Conservation (phyloP, 92 coral and sea anemone genomes). For the Porites cylindrica region DNA sequence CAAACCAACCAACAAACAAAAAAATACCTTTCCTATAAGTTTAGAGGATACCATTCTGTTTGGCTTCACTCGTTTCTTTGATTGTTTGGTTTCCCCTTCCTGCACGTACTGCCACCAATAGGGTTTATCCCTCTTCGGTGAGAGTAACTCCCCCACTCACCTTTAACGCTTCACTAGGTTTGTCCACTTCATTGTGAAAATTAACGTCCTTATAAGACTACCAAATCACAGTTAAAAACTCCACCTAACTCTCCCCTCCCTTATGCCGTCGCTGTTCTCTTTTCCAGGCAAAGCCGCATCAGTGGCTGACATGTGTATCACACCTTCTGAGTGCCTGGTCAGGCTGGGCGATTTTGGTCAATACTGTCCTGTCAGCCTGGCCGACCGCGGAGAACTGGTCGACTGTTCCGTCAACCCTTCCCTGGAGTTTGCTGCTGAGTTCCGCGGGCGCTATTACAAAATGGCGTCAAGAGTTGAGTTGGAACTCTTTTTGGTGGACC, state of each 20-base stretch:
- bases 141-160: background rate
- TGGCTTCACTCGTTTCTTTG: no score
- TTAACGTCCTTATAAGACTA: background rate
- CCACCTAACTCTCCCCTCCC: background rate
- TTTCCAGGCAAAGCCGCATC: conserved; percentile 91
- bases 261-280: background rate
- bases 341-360: conserved; percentile 94
- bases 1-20: no score
- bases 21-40: no score
- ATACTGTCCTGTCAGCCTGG: conserved; percentile 97
- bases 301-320: conserved; percentile 95
- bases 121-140: no score
- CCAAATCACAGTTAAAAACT: background rate
- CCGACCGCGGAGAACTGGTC: conserved; percentile 94
- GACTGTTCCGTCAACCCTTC: conserved; percentile 90
- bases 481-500: conserved; percentile 89
- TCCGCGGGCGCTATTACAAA: conserved; percentile 95
- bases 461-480: conserved; percentile 84
- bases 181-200: background rate
- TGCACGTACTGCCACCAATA: no score
- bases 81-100: no score
- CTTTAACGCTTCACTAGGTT: background rate
- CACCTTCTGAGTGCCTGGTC: conserved; percentile 84
- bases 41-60: no score
- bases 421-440: conserved; percentile 96